Evolutionary conservation across 2,113 vertebrate genomes (phyloP).

Genomic region (Bostrychus sinensis): DNA sequence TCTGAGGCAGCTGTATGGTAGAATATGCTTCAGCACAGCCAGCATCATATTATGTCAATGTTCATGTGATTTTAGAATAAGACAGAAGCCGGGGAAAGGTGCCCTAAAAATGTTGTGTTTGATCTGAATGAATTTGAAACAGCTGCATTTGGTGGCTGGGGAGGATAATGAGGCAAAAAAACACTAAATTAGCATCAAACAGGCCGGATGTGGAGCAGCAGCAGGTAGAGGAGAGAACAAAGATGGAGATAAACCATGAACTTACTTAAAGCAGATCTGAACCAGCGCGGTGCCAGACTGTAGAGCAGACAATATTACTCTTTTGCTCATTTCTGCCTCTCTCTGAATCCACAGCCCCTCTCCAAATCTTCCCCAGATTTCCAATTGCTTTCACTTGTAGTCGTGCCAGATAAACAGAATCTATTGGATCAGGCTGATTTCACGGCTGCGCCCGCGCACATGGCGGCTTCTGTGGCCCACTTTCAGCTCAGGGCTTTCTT

Average conservation of each 20-base stretch:
- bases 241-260: conserved; percentile 62
- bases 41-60: background rate
- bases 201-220: conserved; percentile 35
- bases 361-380: conserved; percentile 82
- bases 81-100: conserved; percentile 33
- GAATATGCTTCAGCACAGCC: too few species aligned
- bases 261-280: conserved; percentile 74
- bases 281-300: conserved; percentile 71
- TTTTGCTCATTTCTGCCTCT: conserved; percentile 59
- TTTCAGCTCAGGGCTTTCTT: conserved; percentile 52
- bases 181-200: conserved; percentile 33
- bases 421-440: conserved; percentile 82
- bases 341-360: conserved; percentile 72
- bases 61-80: conserved; percentile 4
- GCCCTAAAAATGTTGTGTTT: conserved; percentile 29
- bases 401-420: conserved; percentile 82
- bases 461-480: conserved; percentile 71
- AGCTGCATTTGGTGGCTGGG: conserved; percentile 52
- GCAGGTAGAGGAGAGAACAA: conserved; percentile 39
- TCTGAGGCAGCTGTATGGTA: too few species aligned
- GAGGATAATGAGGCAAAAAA: conserved; percentile 50
- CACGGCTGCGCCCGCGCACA: conserved; percentile 78
- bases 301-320: conserved; percentile 75
- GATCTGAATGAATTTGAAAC: conserved; percentile 54
- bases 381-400: conserved; percentile 77